Conservation (phyloP, 1,140 invertebrate species). For the Drosophila arawakana region DNA sequence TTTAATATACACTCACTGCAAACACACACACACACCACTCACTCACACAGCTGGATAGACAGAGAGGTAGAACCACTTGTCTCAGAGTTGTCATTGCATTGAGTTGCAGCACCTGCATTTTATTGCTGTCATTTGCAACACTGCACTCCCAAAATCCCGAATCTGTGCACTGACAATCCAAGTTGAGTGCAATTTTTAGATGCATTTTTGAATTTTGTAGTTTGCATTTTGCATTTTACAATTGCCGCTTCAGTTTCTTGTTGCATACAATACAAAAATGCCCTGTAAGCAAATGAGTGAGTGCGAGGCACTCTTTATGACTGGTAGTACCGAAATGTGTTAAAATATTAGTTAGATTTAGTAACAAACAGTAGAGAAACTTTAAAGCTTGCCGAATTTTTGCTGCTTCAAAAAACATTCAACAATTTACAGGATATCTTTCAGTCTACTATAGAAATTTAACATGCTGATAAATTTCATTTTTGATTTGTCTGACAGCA, state of each 20-base stretch:
- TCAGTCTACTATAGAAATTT: not conserved
- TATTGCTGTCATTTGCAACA: slow-evolving; percentile 76
- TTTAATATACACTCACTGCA: not conserved
- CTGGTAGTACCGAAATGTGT: too few species aligned
- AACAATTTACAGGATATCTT: not conserved
- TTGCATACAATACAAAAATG: not conserved
- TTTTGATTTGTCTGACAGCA: slow-evolving; percentile 68
- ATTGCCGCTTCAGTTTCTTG: slow-evolving; percentile 37
- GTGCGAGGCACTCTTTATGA: too few species aligned
- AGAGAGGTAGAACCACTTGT: slow-evolving; percentile 19
- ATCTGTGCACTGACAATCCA: slow-evolving; percentile 23
- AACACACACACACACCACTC: not conserved
- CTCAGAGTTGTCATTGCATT: slow-evolving; percentile 16
- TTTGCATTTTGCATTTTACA: slow-evolving; percentile 42
- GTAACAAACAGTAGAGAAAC: too few species aligned
- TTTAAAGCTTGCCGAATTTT: too few species aligned
- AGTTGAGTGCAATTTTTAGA: slow-evolving; percentile 65
- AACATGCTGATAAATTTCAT: slow-evolving; percentile 60
- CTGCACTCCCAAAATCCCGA: slow-evolving; percentile 36
- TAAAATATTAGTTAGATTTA: too few species aligned
- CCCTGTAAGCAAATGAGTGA: not conserved
- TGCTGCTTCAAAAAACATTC: too few species aligned
- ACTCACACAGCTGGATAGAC: not conserved
- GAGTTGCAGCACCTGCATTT: slow-evolving; percentile 69
- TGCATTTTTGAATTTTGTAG: slow-evolving; percentile 44